Base-by-base conservation (phyloP, 1,140 invertebrate species). In the Pseudomyrmex sp. region DNA sequence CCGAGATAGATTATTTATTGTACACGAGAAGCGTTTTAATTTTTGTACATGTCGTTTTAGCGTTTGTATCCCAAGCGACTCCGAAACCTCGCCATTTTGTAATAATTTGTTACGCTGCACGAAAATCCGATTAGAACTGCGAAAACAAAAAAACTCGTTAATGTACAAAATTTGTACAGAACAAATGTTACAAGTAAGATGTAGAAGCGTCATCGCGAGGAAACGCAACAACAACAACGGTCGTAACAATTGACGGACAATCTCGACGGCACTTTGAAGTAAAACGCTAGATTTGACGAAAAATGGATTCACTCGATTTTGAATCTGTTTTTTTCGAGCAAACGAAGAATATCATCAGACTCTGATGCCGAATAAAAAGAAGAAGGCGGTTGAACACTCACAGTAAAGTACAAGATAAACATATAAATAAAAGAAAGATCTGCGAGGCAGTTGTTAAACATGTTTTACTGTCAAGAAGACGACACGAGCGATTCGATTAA, bases 241-340 rank as follows among this genome's bases (percentile, higher is more conserved):
- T 63, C 13, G 18, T 20, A 62, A 35, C 12, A 52, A 73, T 20
- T 13, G n/a, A 44, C 20, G n/a, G 54, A 56, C 26, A 12, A 54
- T 77, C 58, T 79, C 15, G 18, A 79, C 18, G 23, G 20, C 50
- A 54, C 50, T 26, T 44, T 69, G 15, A 56, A 12, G 15, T 58
- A 44, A 77, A 9, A 56, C 23, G 12, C 12, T 13, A 44, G 18
- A 68, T 20, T 10, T 23, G 9, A 75, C 48, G 56, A 1, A 54
- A 15, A 76, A 52, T 20, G 2, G 46, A 68, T 18, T 35, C 35
- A 20, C 13, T 10, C 4, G 48, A 76, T 54, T 66, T 8, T 48
- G 23, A 79, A 48, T 1, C 35, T 66, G 35, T 35, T 7, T 35
- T 35, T 35, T 26, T 26, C 26, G 13, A 15, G 12, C 48, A 8